Percentiles rank a stretch among this genome's conserved stretches.
phyloP scores from a whole-genome alignment of 1,140 invertebrate genomes.

The Dufourea novaeangliae region DNA sequence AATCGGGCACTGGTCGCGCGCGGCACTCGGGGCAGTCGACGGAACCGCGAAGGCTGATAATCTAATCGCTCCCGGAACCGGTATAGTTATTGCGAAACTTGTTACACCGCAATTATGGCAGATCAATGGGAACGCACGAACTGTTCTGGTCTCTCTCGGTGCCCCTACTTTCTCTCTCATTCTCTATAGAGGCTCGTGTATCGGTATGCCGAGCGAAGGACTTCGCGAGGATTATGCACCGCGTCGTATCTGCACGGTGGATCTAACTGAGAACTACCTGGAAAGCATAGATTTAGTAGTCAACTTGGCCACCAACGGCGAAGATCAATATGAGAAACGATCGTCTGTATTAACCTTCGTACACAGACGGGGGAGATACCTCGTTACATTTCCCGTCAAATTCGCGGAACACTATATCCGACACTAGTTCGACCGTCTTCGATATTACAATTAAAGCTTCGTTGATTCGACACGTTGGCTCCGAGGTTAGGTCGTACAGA shows the following conservation, averaged over 20 bases:
- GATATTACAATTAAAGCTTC: constrained; percentile 43
- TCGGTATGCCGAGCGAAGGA: neutral
- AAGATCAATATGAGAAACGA: constrained; percentile 53
- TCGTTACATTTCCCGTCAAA: constrained; percentile 34
- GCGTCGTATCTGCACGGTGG: constrained; percentile 8
- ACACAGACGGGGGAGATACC: neutral
- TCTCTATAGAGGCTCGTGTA: no score
- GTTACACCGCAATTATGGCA: constrained; percentile 34
- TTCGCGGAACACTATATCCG: constrained; percentile 13
- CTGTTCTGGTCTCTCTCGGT: constrained; percentile 1
- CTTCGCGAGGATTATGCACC: constrained; percentile 37
- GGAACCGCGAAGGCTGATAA: constrained; percentile 18
- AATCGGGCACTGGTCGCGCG: neutral
- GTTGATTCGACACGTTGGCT: neutral
- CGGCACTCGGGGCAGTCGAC: neutral
- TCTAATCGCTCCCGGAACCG: constrained; percentile 2
- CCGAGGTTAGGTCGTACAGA: neutral
- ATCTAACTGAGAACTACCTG: constrained; percentile 16
- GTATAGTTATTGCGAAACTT: constrained; percentile 37
- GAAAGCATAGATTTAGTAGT: constrained; percentile 19
- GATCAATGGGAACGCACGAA: constrained; percentile 29
- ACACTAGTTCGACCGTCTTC: constrained; percentile 16
- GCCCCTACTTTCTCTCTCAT: no score
- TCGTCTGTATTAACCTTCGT: constrained; percentile 37
- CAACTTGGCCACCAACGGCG: constrained; percentile 7